Conservation (phyloP, 1,140 invertebrate species). For the Bombyx mori region ASM3026992v2 NC_085123.1:5482001-5482500, state of each 20-base stretch:
- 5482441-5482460: conserved; percentile 47
- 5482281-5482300: conserved; percentile 11
- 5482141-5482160: no score
- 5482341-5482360: conserved; percentile 47
- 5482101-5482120: no score
- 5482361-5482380: conserved; percentile 66
- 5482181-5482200: neutral
- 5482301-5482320: conserved; percentile 36
- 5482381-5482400: conserved; percentile 64
- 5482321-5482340: conserved; percentile 48
- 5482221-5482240: neutral
- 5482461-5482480: conserved; percentile 59
- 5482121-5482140: no score
- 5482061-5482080: no score
- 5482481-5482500: conserved; percentile 71
- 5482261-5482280: conserved; percentile 15
- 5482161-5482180: neutral
- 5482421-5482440: conserved; percentile 69
- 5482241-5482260: conserved; percentile 8
- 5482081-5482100: no score
- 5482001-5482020: no score
- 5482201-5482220: neutral
- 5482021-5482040: no score
- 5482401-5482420: conserved; percentile 58
- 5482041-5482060: no score